Base-by-base conservation (phyloP, 2,113 vertebrate genomes). In the Saguinus imperator region DNA sequence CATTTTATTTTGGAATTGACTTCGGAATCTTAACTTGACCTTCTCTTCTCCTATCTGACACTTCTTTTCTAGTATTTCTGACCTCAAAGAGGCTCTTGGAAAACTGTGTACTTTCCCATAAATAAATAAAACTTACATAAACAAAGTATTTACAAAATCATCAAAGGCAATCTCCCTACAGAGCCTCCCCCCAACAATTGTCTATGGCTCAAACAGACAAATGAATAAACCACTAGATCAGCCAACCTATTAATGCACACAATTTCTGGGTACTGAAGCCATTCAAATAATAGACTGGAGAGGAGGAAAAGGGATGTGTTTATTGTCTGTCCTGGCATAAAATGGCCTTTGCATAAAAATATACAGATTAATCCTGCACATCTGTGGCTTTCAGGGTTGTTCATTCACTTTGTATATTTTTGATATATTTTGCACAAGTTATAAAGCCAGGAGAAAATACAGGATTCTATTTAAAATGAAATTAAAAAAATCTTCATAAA, bases 321-420 rank as follows among this genome's bases (percentile, higher is more conserved):
- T 94, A 93, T 96, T 96, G 68, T 91, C 23, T 93, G 89, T 96
- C 66, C 64, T 97, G 92, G 75, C 95, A 97, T 89, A 96, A 96
- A 97, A 96, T 82, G 10, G 52, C 72, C 94, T 97, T 97, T 97
- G 94, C 81, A 91, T 96, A 96, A 92, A 98, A 91, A 57, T 89
- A 88, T 83, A 89, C 88, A 95, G 94, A 97, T 64, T 80, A 95
- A 92, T 43, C 64, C 89, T 68, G 43, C 94, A 96, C 37, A 89
- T 97, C 97, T 97, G 57, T 3, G 73, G 45, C 68, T 95, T 94
- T 94, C 82, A 86, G 70, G 40, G 55, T 77, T 89, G 50, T 94
- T 97, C 52, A 64, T 87, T 97, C 73, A 76, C 45, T 80, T n/a
- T 94, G 70, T 72, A 13, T 86, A 96, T 97, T 98, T 98, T 57